These are phyloP conservation scores for Channa maculata DNA, from an alignment of 2,113 vertebrate genomes.

Conservation along the genomic window DNA sequence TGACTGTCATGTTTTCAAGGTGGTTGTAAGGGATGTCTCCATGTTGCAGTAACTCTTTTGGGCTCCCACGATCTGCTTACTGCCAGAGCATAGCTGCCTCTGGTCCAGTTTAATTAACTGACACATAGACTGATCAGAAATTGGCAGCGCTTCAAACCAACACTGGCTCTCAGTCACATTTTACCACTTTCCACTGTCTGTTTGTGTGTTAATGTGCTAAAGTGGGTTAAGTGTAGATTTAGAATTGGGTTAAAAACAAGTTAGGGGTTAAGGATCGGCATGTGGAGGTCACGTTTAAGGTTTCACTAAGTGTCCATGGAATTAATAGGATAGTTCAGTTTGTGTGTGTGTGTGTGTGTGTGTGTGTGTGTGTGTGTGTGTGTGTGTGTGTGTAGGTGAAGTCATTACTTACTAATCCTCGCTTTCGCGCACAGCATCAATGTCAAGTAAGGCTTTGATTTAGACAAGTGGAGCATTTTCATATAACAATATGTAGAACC, in stretches of 20 bases:
- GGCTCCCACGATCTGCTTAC: constrained; percentile 52
- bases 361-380: not conserved
- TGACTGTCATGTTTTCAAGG: constrained; percentile 9
- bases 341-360: not conserved
- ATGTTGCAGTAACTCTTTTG: constrained; percentile 39
- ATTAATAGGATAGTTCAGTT: not conserved
- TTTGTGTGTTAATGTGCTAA: constrained; percentile 59
- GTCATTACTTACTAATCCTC: constrained; percentile 17
- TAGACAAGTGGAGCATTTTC: constrained; percentile 19
- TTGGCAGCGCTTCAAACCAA: constrained; percentile 56
- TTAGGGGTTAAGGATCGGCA: not conserved
- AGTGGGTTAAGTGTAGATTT: constrained; percentile 34
- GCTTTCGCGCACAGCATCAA: constrained; percentile 33
- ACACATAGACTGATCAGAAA: constrained; percentile 14
- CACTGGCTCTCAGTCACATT: constrained; percentile 44
- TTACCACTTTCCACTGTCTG: constrained; percentile 50
- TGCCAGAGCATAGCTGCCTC: constrained; percentile 27
- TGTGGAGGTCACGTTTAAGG: constrained; percentile 30
- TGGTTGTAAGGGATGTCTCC: constrained; percentile 32
- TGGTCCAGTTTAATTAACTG: constrained; percentile 31
- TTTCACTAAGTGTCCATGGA: constrained; percentile 1
- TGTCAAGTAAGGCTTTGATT: constrained; percentile 5
- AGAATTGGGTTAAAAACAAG: constrained; percentile 29
- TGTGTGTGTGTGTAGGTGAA: constrained; percentile 22
- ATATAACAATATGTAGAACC: not conserved